These are phyloP conservation scores for Ceratina australensis DNA, from an alignment of 1,140 invertebrate species.

Conservation along the genomic window DNA sequence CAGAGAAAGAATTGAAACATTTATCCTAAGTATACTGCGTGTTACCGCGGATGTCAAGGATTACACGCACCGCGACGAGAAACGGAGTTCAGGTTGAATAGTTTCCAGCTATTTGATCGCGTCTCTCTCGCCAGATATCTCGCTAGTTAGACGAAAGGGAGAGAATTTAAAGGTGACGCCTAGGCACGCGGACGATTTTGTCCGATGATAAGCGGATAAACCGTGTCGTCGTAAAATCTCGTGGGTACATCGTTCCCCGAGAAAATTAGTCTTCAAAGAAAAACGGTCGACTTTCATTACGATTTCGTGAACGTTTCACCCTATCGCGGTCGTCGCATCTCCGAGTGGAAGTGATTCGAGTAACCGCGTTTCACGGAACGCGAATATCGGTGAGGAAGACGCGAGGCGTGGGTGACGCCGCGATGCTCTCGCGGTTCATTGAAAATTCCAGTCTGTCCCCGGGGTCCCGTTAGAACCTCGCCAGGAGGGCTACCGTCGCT, in stretches of 20 bases:
- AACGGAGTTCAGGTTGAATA: constrained; percentile 64
- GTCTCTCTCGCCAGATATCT: constrained; percentile 27
- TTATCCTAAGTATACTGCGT: no score
- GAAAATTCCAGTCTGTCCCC: constrained; percentile 61
- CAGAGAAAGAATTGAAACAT: no score
- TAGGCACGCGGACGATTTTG: constrained; percentile 31
- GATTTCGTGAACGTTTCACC: not conserved
- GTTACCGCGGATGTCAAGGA: not conserved
- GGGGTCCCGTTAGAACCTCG: constrained; percentile 57
- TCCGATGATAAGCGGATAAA: constrained; percentile 33
- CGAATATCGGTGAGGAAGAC: constrained; percentile 1
- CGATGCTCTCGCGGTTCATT: constrained; percentile 60
- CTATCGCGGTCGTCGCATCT: not conserved
- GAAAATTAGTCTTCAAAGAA: constrained; percentile 17
- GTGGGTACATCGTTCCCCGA: not conserved
- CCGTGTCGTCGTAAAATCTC: constrained; percentile 26
- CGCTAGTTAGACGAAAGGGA: constrained; percentile 9
- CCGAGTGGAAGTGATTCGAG: constrained; percentile 13
- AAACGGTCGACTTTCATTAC: not conserved
- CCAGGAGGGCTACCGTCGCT: constrained; percentile 61
- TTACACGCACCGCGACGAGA: constrained; percentile 26
- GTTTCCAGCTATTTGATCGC: constrained; percentile 49
- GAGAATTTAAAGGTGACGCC: constrained; percentile 43
- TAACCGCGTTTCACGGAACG: not conserved
- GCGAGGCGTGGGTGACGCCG: constrained; percentile 55